These are phyloP conservation scores for Chesias legatella DNA, from an alignment of 2,888 invertebrate genomes.

Conservation along the genomic window DNA sequence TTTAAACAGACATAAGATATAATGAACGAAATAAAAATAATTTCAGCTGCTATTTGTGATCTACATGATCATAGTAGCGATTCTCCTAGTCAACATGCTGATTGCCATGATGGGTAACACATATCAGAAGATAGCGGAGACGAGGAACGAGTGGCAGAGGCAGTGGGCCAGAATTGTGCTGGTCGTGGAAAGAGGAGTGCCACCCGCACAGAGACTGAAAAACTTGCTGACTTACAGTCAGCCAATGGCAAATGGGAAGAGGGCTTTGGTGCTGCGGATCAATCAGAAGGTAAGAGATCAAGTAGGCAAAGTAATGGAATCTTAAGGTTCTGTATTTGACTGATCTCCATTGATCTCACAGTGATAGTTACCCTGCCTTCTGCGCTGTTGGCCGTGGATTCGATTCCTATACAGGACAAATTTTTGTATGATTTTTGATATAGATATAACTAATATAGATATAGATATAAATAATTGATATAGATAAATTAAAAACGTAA, in stretches of 20 bases:
- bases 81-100: constrained; percentile 97
- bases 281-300: constrained; percentile 87
- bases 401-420: no score
- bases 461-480: no score
- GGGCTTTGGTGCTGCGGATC: constrained; percentile 92
- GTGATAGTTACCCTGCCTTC: no score
- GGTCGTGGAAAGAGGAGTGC: constrained; percentile 98
- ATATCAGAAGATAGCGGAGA: constrained; percentile 98
- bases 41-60: constrained; percentile 93
- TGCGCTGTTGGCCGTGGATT: no score
- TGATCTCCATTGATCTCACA: no score
- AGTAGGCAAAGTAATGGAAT: not conserved
- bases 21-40: not conserved
- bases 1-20: no score
- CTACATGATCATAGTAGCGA: constrained; percentile 98
- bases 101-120: constrained; percentile 99
- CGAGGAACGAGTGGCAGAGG: constrained; percentile 98
- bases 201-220: constrained; percentile 90
- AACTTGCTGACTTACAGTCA: constrained; percentile 96
- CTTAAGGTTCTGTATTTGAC: no score
- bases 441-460: no score
- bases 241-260: constrained; percentile 93
- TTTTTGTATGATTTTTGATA: no score
- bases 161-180: constrained; percentile 99
- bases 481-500: no score